Percentiles rank a stretch among this genome's conserved stretches.
These are phyloP conservation scores for Coelopa pilipes DNA, from an alignment of 2,888 invertebrate genomes.

Conservation along the genomic window DNA sequence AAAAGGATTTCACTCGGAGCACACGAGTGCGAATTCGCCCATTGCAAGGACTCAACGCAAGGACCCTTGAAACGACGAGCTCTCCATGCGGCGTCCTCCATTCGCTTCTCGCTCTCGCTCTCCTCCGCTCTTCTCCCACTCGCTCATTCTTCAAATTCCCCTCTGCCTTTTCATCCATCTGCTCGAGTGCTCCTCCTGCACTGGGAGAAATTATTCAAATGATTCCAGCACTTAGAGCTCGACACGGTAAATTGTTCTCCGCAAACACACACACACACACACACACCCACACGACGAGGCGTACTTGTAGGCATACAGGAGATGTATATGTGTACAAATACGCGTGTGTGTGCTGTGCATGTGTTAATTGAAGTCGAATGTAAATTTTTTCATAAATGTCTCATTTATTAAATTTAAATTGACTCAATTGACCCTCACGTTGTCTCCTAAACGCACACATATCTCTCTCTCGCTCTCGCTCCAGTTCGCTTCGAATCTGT, in stretches of 20 bases:
- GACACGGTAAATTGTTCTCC: background rate
- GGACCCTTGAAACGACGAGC: too few species aligned
- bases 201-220: constrained; percentile 5
- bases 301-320: background rate
- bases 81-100: background rate
- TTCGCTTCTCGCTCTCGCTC: too few species aligned
- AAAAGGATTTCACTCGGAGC: constrained; percentile 22
- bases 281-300: too few species aligned
- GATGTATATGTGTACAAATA: background rate
- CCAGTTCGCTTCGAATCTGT: constrained; percentile 46
- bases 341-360: background rate
- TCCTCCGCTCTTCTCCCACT: too few species aligned
- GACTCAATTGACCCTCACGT: constrained; percentile 68
- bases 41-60: background rate
- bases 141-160: background rate
- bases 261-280: constrained; percentile 11
- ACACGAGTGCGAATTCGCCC: constrained; percentile 26
- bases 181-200: constrained; percentile 12
- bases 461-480: too few species aligned
- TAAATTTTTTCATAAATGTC: constrained; percentile 62
- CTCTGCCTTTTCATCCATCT: constrained; percentile 5
- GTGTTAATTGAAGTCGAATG: constrained; percentile 35
- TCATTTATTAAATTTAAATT: constrained; percentile 68
- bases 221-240: background rate
- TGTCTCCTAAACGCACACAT: too few species aligned